Base-by-base conservation (phyloP, 2,797 vertebrate species). In the Tamandua tetradactyla region DNA sequence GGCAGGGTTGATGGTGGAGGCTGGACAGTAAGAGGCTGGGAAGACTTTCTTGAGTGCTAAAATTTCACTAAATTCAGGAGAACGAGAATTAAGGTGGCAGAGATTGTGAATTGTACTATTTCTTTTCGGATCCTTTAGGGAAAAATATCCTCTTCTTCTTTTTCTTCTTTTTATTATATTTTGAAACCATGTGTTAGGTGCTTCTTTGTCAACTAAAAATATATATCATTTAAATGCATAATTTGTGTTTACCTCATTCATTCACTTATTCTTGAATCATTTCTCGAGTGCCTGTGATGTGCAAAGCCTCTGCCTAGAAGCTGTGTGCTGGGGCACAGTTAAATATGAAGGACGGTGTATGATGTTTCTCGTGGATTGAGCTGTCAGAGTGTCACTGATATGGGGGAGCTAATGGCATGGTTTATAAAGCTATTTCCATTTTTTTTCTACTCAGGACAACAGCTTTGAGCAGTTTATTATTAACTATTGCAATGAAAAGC, bases 401-500 rank as follows among this genome's bases (percentile, higher is more conserved):
- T 23, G 18, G n/a, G 42, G 61, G 27, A 72, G 44, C 52, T 32
- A 1, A 42, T 69, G 37, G 35, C 72, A 1, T 71, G 10, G 23
- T 42, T 96, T 80, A 14, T 86, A 52, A 61, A 37, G 4, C 74
- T 92, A 66, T 89, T 75, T 13, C 91, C 30, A 93, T n/a, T 84
- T 89, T 71, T 94, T 97, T 82, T 61, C 89, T 88, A 94, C 86
- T 40, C 98, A 99, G 99, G 99, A 99, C 96, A 99, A 99, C 98
- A 99, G 99, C 98, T 99, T 99, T 94, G 99, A 99, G 97, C 99
- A 99, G 97, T 99, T 99, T 97, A 99, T 99, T 97, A 99, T 99
- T 97, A 99, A 99, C 98, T 99, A 99, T 97, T 99, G 99, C 97
- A 99, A 99, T 47, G 99, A 99, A 98, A 99, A 99, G 97, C 97